A percentile compares a stretch with the other conserved stretches of the same genome.
phyloP scores from a whole-genome alignment of 1,140 invertebrate species.

The Drosophila busckii region DNA sequence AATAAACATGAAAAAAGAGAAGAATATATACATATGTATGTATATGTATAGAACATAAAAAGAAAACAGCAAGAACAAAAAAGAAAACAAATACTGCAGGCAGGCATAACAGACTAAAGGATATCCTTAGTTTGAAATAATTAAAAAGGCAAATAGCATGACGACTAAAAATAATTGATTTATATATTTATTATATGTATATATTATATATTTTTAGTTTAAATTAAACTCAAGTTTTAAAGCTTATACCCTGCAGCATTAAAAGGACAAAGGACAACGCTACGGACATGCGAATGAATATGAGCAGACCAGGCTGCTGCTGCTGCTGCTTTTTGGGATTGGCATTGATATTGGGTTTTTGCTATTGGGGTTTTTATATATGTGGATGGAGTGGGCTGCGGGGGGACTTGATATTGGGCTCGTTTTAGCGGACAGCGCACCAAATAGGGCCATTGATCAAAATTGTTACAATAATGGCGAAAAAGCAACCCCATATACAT shows the following conservation, averaged over 20 bases:
- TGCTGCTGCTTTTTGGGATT: constrained; percentile 13
- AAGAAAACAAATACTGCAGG: constrained; percentile 1
- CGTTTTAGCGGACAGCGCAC: constrained; percentile 42
- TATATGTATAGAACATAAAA: constrained; percentile 33
- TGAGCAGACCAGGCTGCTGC: constrained; percentile 16
- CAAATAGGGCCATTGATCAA: constrained; percentile 75
- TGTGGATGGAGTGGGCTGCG: too few relatives aligned
- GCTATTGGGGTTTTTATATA: constrained; percentile 15
- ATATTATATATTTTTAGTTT: neutral
- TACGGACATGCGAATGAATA: constrained; percentile 45
- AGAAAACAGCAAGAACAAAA: neutral
- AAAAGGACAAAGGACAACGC: constrained; percentile 29
- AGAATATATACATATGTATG: constrained; percentile 1
- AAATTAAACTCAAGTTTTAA: neutral
- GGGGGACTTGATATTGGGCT: constrained; percentile 4
- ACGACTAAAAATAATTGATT: too few relatives aligned
- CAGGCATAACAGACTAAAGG: neutral
- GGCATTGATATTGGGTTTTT: neutral
- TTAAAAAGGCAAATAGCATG: constrained; percentile 2
- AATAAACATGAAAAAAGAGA: constrained; percentile 32
- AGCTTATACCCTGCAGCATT: neutral
- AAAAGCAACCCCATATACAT: constrained; percentile 55
- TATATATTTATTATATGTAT: too few relatives aligned
- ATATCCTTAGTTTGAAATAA: neutral
- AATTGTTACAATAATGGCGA: constrained; percentile 76